Conservation (phyloP, 2,888 invertebrate species). For the Nemotelus nigrinus region DNA sequence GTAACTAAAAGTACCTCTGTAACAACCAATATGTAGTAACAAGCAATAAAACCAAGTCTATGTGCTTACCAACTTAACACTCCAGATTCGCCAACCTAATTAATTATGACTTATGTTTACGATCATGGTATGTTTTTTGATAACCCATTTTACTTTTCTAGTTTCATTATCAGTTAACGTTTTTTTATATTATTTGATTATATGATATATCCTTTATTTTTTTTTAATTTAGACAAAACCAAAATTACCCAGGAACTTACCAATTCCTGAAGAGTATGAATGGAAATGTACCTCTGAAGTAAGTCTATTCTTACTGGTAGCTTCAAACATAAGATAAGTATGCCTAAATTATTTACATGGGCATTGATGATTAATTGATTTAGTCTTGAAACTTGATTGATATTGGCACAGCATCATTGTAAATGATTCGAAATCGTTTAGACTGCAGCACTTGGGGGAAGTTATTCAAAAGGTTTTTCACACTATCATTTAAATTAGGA, state of each 20-base stretch:
- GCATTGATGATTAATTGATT: constrained; percentile 24
- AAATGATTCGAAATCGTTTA: too few relatives aligned
- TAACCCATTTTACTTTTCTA: too few relatives aligned
- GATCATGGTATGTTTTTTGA: too few relatives aligned
- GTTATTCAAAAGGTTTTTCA: background rate
- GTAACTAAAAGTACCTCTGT: too few relatives aligned
- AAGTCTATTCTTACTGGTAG: constrained; percentile 41
- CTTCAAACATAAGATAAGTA: constrained; percentile 41
- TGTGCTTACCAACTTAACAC: too few relatives aligned
- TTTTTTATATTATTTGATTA: constrained; percentile 30
- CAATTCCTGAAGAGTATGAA: constrained; percentile 37
- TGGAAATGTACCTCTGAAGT: constrained; percentile 39
- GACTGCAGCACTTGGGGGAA: background rate
- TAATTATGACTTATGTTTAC: too few relatives aligned
- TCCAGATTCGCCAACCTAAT: too few relatives aligned
- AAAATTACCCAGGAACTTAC: constrained; percentile 34
- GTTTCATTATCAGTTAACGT: too few relatives aligned
- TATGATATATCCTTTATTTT: constrained; percentile 25
- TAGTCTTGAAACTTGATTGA: background rate
- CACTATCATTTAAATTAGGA: background rate
- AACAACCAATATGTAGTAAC: too few relatives aligned
- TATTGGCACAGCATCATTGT: background rate
- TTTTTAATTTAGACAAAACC: constrained; percentile 36
- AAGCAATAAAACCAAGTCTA: too few relatives aligned
- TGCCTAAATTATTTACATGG: constrained; percentile 40